Percentiles rank a stretch among this genome's conserved stretches.
These are phyloP conservation scores for Acrocera orbiculus DNA, from an alignment of 2,888 invertebrate species.

Conservation along the genomic window DNA sequence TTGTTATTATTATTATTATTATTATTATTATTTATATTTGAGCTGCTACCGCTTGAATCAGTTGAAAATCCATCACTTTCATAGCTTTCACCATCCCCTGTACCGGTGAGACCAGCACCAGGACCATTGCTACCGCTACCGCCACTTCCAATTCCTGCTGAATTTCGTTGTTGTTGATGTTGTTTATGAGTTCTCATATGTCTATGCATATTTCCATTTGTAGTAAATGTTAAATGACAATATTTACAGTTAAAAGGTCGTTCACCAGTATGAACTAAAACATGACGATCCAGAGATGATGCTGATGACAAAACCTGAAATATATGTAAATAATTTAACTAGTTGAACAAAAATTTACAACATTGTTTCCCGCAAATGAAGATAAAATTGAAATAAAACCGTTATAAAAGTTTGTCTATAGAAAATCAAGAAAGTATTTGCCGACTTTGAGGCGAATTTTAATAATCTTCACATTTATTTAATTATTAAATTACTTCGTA, in stretches of 20 bases:
- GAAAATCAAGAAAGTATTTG: too few species aligned
- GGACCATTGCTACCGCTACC: constrained; percentile 8
- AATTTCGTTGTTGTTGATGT: constrained; percentile 27
- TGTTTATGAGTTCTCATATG: constrained; percentile 57
- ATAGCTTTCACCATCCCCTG: constrained; percentile 33
- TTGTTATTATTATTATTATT: constrained; percentile 23
- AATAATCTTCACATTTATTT: too few species aligned
- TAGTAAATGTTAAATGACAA: constrained; percentile 66
- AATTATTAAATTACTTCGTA: too few species aligned
- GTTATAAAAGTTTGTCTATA: too few species aligned
- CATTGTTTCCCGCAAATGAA: too few species aligned
- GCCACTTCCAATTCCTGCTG: constrained; percentile 12
- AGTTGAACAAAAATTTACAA: too few species aligned
- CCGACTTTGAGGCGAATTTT: too few species aligned
- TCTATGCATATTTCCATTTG: constrained; percentile 72
- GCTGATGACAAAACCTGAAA: constrained; percentile 51
- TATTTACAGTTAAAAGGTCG: constrained; percentile 62
- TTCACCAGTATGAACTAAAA: constrained; percentile 63
- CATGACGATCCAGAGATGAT: constrained; percentile 62
- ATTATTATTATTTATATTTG: constrained; percentile 27
- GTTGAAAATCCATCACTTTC: constrained; percentile 40
- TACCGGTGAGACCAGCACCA: constrained; percentile 10
- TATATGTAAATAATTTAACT: too few species aligned
- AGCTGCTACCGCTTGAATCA: constrained; percentile 31
- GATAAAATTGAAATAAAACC: too few species aligned